Percentiles rank a stretch among this genome's conserved stretches.
Conservation (phyloP, 2,797 vertebrate species). For the Rhinatrema bivittatum region DNA sequence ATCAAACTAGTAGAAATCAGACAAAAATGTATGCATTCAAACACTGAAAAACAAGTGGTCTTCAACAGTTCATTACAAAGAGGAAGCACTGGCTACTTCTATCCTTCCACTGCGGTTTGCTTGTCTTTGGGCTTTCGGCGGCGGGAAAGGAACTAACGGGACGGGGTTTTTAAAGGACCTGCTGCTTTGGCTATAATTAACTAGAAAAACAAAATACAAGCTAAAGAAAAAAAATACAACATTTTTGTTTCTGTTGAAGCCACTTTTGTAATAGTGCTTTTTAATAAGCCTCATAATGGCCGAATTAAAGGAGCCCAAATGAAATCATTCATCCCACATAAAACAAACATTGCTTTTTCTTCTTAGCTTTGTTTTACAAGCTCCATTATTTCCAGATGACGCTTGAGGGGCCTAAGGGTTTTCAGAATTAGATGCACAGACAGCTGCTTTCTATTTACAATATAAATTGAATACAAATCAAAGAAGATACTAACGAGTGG, state of each 20-base stretch:
- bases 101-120: slow-evolving; percentile 20
- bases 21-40: slow-evolving; percentile 13
- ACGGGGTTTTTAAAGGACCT: slow-evolving; percentile 43
- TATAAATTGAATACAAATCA: slow-evolving; percentile 59
- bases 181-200: slow-evolving; percentile 50
- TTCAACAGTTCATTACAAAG: slow-evolving; percentile 28
- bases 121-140: slow-evolving; percentile 19
- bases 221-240: slow-evolving; percentile 33
- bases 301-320: slow-evolving; percentile 77
- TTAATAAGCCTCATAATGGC: slow-evolving; percentile 74
- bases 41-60: slow-evolving; percentile 28
- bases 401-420: slow-evolving; percentile 57
- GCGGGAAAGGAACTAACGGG: slow-evolving; percentile 36
- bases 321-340: slow-evolving; percentile 79
- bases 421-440: slow-evolving; percentile 55
- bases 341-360: slow-evolving; percentile 83
- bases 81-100: slow-evolving; percentile 27
- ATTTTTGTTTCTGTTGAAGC: slow-evolving; percentile 57
- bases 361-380: slow-evolving; percentile 75
- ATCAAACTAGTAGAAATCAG: slow-evolving; percentile 8
- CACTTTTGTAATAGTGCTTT: slow-evolving; percentile 62
- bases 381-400: slow-evolving; percentile 89
- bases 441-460: slow-evolving; percentile 72
- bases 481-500: slow-evolving; percentile 52
- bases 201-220: slow-evolving; percentile 52